These are phyloP conservation scores for Platyscapa corneri DNA, from an alignment of 1,140 invertebrate species.

Conservation along the genomic window DNA sequence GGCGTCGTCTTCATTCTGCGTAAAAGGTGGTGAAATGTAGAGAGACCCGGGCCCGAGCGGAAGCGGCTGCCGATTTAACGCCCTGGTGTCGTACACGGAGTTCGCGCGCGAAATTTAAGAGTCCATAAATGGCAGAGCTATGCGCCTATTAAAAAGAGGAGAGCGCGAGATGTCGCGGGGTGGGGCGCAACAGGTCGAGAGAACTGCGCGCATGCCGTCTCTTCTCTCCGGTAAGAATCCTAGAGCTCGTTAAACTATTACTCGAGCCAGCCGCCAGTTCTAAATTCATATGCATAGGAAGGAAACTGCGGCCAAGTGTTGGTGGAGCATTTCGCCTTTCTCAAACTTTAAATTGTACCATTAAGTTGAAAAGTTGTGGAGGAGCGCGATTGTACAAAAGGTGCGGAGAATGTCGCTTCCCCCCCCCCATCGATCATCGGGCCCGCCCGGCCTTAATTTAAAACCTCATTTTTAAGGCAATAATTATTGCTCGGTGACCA, in stretches of 20 bases:
- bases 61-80: slow-evolving; percentile 58
- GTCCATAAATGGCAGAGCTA: slow-evolving; percentile 65
- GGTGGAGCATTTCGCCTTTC: slow-evolving; percentile 56
- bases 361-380: slow-evolving; percentile 50
- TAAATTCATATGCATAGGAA: slow-evolving; percentile 61
- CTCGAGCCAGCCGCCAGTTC: slow-evolving; percentile 55
- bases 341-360: slow-evolving; percentile 58
- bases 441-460: too few species aligned
- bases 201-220: slow-evolving; percentile 35
- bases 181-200: slow-evolving; percentile 54
- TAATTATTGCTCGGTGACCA: neutral
- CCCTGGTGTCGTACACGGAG: slow-evolving; percentile 48
- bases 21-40: neutral
- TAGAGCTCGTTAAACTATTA: slow-evolving; percentile 67
- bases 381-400: neutral
- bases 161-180: neutral
- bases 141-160: slow-evolving; percentile 19
- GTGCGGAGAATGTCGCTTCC: neutral
- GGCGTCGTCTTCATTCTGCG: slow-evolving; percentile 41
- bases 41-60: neutral
- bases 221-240: slow-evolving; percentile 64
- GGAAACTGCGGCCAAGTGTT: slow-evolving; percentile 55
- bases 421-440: neutral
- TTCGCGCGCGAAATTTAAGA: slow-evolving; percentile 64
- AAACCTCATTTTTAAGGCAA: neutral